Percentiles rank a stretch among this genome's conserved stretches.
These are phyloP conservation scores for Cheirogaleus major DNA, from an alignment of 2,797 vertebrate genomes.

Conservation along the genomic window DNA sequence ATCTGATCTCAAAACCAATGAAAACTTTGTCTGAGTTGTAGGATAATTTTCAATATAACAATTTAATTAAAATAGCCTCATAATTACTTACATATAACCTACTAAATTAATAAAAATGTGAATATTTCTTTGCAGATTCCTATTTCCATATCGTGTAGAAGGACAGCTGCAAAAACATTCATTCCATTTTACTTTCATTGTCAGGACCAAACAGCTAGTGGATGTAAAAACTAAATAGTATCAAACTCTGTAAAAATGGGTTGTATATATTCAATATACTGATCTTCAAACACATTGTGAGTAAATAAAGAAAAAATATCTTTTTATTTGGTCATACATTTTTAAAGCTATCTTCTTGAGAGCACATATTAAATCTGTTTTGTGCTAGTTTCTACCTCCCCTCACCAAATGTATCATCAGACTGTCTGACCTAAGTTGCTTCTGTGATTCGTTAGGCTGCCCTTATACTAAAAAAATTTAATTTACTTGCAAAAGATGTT, in stretches of 20 bases:
- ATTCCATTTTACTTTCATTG: slow-evolving; percentile 35
- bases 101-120: not conserved
- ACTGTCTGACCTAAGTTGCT: not conserved
- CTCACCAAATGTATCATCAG: not conserved
- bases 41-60: not conserved
- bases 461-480: not conserved
- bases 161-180: not conserved
- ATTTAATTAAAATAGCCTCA: not conserved
- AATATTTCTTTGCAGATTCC: not conserved
- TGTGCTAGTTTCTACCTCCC: not conserved
- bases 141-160: not conserved
- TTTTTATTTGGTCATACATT: not conserved
- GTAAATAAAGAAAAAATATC: slow-evolving; percentile 1
- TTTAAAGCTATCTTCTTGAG: not conserved
- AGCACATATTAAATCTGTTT: not conserved
- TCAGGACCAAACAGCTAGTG: not conserved
- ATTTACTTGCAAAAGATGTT: not conserved
- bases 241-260: not conserved
- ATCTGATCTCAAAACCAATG: not conserved
- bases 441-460: not conserved
- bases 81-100: not conserved
- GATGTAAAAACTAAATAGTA: not conserved
- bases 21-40: not conserved
- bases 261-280: not conserved
- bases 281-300: slow-evolving; percentile 22